Conservation (phyloP, 1,140 invertebrate species). For the Planococcus citri region DNA sequence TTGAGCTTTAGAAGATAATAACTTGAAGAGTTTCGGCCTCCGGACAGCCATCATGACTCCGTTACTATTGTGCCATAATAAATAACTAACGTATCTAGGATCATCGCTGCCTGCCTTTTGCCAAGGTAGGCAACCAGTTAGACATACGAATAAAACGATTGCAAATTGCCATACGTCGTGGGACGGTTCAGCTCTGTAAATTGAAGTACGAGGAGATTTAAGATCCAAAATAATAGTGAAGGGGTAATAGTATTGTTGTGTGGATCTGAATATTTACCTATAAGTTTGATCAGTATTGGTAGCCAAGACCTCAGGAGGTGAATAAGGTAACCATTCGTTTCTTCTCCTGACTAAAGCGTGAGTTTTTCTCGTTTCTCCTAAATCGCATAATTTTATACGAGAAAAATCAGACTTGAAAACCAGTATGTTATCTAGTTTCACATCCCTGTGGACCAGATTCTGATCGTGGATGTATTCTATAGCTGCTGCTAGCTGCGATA, state of each 20-base stretch:
- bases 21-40: slow-evolving; percentile 66
- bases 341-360: slow-evolving; percentile 56
- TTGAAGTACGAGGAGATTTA: too few relatives aligned
- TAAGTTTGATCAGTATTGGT: slow-evolving; percentile 70
- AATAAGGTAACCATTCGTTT: slow-evolving; percentile 83
- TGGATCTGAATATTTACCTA: too few relatives aligned
- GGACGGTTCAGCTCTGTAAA: slow-evolving; percentile 61
- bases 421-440: slow-evolving; percentile 48
- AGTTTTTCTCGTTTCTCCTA: slow-evolving; percentile 68
- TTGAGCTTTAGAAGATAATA: slow-evolving; percentile 63
- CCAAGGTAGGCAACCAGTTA: slow-evolving; percentile 91
- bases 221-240: too few relatives aligned
- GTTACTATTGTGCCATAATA: slow-evolving; percentile 48
- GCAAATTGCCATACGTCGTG: slow-evolving; percentile 94
- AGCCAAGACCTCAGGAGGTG: slow-evolving; percentile 81
- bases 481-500: slow-evolving; percentile 60
- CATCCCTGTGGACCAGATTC: slow-evolving; percentile 80
- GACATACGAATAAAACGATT: slow-evolving; percentile 83
- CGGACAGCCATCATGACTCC: slow-evolving; percentile 34
- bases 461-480: slow-evolving; percentile 82
- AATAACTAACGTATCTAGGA: slow-evolving; percentile 53
- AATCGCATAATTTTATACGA: slow-evolving; percentile 89
- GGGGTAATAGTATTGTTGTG: too few relatives aligned
- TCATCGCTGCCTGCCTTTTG: slow-evolving; percentile 77
- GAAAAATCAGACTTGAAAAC: slow-evolving; percentile 73